Evolutionary conservation across 2,113 vertebrate species (phyloP), one percentile per base, ranked within the genome.

Genomic region (Cheilinus undulatus): DNA sequence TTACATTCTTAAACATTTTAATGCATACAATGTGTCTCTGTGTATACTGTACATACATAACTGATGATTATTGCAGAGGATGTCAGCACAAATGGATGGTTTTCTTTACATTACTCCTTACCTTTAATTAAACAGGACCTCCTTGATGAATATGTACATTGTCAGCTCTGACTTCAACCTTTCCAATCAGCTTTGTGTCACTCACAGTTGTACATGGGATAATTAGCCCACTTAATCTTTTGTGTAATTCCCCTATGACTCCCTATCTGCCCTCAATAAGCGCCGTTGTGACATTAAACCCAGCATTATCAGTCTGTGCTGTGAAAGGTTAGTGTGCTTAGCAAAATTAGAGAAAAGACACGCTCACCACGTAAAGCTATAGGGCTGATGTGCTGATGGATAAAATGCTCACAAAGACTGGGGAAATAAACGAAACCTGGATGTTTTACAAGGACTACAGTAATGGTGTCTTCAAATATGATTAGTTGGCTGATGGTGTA

Each of bases 111-210:
- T 63, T 34, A 26, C 42, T 40, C 57, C 36, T 34, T 6, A 76
- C 42, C 51, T 65, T 20, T 26, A 75, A 72, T 79, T 86, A 92
- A 86, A 93, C 85, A 91, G 42, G 82, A 85, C 83, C 88, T 83
- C 36, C 80, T 20, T 46, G 82, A 67, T 69, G 20, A 69, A 3
- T 48, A 48, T 59, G 54, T 76, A 56, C 53, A 58, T 64, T 63
- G 50, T 78, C 65, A 73, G 8, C 34, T 62, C 56, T 32, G 4
- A 6, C 43, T 61, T 77, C 58, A 40, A 42, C 75, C 45, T 50
- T 66, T 56, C 53, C 58, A 74, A 43, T 86, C 78, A 74, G 62
- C 69, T 28, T 30, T 13, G 23, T 40, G 77, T 76, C 53, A 71
- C 62, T 88, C 71, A 68, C 85, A 78, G 80, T 84, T 75, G 59